Conservation (phyloP, 2,113 vertebrate species). For the Pavo muticus region DNA sequence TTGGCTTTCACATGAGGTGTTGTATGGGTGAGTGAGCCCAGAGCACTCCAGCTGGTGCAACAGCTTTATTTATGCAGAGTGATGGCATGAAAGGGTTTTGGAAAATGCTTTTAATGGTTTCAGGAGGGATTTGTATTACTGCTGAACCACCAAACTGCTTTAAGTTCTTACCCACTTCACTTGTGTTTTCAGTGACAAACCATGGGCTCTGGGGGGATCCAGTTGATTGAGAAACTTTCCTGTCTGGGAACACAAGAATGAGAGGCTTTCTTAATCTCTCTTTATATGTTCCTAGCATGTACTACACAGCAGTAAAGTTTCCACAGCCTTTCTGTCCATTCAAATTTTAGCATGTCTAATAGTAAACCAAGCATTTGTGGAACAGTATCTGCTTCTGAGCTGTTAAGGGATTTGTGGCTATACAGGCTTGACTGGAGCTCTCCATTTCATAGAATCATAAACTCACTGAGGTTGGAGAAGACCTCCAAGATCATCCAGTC, state of each 20-base stretch:
- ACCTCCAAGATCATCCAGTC: too few species aligned
- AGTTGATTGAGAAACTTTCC: not conserved
- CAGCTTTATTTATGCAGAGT: slow-evolving; percentile 70
- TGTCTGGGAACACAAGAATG: not conserved
- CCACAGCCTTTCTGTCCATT: not conserved
- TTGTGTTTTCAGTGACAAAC: not conserved
- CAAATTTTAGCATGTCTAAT: not conserved
- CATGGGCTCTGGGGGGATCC: not conserved
- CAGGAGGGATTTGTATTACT: slow-evolving; percentile 6
- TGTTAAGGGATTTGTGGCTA: not conserved
- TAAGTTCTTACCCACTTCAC: not conserved
- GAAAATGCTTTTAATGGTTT: slow-evolving; percentile 60
- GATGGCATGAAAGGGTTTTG: slow-evolving; percentile 54
- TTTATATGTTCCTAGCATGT: not conserved
- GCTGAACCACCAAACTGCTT: not conserved
- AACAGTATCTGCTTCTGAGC: not conserved
- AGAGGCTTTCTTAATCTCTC: not conserved
- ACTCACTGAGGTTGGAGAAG: too few species aligned
- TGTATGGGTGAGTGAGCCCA: slow-evolving; percentile 67
- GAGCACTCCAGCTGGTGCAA: slow-evolving; percentile 69
- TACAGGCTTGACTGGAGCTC: not conserved
- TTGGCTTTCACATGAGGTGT: slow-evolving; percentile 61
- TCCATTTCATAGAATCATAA: not conserved
- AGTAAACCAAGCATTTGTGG: not conserved
- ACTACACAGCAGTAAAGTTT: not conserved